A percentile compares a stretch with the other conserved stretches of the same genome.
phyloP scores from a whole-genome alignment of 2,888 invertebrate species.

The Papilio gigon region DNA sequence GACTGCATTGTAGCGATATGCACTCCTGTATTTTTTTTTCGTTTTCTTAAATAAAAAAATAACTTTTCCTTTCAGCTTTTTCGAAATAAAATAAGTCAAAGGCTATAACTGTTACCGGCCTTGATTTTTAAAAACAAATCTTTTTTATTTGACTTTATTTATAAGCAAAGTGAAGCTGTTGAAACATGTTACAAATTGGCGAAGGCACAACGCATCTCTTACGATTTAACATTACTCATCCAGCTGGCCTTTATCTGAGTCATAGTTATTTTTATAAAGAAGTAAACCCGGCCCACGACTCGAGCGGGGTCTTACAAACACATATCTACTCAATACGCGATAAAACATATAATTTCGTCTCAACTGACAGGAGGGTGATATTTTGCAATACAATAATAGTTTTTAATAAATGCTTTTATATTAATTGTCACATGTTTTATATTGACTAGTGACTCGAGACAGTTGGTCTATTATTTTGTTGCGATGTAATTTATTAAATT shows the following conservation, averaged over 20 bases:
- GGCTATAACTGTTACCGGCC: background rate
- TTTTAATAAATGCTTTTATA: too few relatives aligned
- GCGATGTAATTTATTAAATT: background rate
- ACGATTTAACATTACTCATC: slow-evolving; percentile 11
- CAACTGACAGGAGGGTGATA: too few relatives aligned
- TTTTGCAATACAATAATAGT: too few relatives aligned
- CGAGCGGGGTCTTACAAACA: background rate
- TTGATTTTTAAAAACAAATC: too few relatives aligned
- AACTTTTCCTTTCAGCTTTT: background rate
- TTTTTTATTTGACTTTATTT: background rate
- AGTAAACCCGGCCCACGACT: background rate
- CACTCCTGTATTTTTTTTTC: background rate
- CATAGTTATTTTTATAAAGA: slow-evolving; percentile 8
- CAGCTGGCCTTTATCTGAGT: slow-evolving; percentile 15
- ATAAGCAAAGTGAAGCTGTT: slow-evolving; percentile 6
- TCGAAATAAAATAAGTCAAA: background rate
- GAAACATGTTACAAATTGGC: slow-evolving; percentile 27
- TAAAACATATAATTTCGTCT: too few relatives aligned
- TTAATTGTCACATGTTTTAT: too few relatives aligned
- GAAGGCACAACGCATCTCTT: background rate
- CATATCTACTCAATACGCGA: too few relatives aligned
- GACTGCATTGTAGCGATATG: background rate
- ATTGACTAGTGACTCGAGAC: too few relatives aligned
- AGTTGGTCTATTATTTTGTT: background rate
- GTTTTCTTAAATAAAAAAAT: background rate